Percentiles rank a stretch among this genome's conserved stretches.
phyloP scores from a whole-genome alignment of 2,888 invertebrate species.

The Enchytraeus crypticus region DNA sequence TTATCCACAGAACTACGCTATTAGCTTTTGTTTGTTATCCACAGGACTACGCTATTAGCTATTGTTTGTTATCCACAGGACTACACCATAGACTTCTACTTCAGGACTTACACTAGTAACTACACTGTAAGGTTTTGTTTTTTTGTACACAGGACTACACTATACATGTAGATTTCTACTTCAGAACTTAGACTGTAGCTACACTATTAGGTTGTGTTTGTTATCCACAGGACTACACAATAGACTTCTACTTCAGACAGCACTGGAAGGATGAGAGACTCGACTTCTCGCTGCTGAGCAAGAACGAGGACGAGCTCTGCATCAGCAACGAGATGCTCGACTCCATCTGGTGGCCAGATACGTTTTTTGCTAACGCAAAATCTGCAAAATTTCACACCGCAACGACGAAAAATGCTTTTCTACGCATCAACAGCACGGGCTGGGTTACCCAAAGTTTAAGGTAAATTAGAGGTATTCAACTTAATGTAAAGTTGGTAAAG shows the following conservation, averaged over 20 bases:
- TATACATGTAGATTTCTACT: too few relatives aligned
- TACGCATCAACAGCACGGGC: constrained; percentile 30
- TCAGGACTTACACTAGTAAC: too few relatives aligned
- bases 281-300: constrained; percentile 25
- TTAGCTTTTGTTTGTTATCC: too few relatives aligned
- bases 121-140: too few relatives aligned
- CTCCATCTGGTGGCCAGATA: constrained; percentile 34
- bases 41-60: too few relatives aligned
- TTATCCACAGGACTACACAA: constrained; percentile 29
- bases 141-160: too few relatives aligned
- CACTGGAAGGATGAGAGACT: constrained; percentile 29
- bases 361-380: constrained; percentile 34
- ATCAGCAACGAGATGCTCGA: constrained; percentile 32
- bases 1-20: too few relatives aligned
- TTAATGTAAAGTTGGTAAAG: too few relatives aligned
- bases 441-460: constrained; percentile 30
- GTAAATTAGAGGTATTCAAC: constrained; percentile 9
- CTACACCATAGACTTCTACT: too few relatives aligned
- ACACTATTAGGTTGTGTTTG: too few relatives aligned
- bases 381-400: constrained; percentile 30
- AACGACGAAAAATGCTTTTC: constrained; percentile 33
- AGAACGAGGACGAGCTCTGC: constrained; percentile 27
- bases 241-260: constrained; percentile 33
- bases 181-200: too few relatives aligned
- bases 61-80: too few relatives aligned